phyloP scores from a whole-genome alignment of 1,140 invertebrate species.

The Leptinotarsa defecta region DNA sequence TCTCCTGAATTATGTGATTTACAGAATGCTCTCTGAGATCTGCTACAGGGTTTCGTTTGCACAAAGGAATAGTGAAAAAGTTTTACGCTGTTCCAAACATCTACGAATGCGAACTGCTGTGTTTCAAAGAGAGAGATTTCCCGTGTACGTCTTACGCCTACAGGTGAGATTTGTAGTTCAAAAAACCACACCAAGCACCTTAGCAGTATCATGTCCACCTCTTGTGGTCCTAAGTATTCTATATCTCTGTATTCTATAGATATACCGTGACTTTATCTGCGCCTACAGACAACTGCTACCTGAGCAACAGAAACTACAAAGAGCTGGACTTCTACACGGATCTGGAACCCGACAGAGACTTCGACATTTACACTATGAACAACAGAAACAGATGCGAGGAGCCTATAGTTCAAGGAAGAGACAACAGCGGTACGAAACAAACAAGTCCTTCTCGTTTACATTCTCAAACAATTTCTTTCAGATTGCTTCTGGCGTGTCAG shows the following conservation, averaged over 20 bases:
- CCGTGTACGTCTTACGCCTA: constrained; percentile 76
- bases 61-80: constrained; percentile 66
- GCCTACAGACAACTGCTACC: constrained; percentile 73
- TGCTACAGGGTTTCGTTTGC: constrained; percentile 72
- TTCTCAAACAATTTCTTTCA: constrained; percentile 52
- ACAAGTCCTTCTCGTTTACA: no score
- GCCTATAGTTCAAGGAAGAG: constrained; percentile 33
- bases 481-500: constrained; percentile 82
- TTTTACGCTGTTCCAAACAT: constrained; percentile 68
- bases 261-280: constrained; percentile 55
- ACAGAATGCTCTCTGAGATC: constrained; percentile 75
- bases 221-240: no score
- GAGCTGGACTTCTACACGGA: constrained; percentile 74
- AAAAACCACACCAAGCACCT: no score
- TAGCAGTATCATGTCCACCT: no score
- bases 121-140: constrained; percentile 71
- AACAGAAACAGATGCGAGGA: constrained; percentile 51
- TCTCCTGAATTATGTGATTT: constrained; percentile 36
- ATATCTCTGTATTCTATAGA: constrained; percentile 41
- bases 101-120: constrained; percentile 74
- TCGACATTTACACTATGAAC: constrained; percentile 76
- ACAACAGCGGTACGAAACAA: constrained; percentile 53
- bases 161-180: constrained; percentile 58
- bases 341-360: constrained; percentile 73
- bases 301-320: constrained; percentile 69